Base-by-base conservation (phyloP, 2,113 vertebrate genomes). In the Stegastes partitus region DNA sequence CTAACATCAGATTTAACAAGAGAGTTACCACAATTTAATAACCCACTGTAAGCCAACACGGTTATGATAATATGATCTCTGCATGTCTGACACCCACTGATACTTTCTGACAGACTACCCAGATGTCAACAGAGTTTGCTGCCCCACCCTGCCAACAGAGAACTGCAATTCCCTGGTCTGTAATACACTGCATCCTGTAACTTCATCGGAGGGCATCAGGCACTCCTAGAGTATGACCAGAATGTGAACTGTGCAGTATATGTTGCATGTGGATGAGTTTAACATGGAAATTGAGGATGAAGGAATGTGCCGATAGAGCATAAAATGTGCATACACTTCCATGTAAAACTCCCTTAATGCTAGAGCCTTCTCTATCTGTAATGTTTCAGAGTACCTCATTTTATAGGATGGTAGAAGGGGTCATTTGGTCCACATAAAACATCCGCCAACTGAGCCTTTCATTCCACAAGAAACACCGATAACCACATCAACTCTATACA, bases 1-100 rank as follows among this genome's bases (percentile, higher is more conserved):
- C 89, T 80, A 92, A 90, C 86, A 89, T 89, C 85, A 82, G 88
- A 91, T 73, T 93, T 87, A 93, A 86, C 84, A 84, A 89, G 89
- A 56, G 77, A 83, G 87, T 87, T 86, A 86, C 84, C 74, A 67
- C 78, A 65, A 69, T 89, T 84, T 92, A 88, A 87, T 82, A 86
- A 84, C 87, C 69, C 39, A 25, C 64, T 39, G 70, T 70, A 76
- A 90, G 81, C 72, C 81, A 37, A 74, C 25, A 15, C 44, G 18
- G 76, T 69, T 80, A 68, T 71, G 84, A 82, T 84, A 83, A 87
- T 82, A 68, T 65, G 80, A 88, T 84, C 82, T 69, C 51, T 49
- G 66, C 15, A 0, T 69, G 75, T 78, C 54, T 85, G 87, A 87
- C 89, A 84, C 12, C 58, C 47, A 44, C 65, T 31, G 55, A 59